Evolutionary conservation across 2,888 invertebrate genomes (phyloP).

Genomic region (Labia minor): DNA sequence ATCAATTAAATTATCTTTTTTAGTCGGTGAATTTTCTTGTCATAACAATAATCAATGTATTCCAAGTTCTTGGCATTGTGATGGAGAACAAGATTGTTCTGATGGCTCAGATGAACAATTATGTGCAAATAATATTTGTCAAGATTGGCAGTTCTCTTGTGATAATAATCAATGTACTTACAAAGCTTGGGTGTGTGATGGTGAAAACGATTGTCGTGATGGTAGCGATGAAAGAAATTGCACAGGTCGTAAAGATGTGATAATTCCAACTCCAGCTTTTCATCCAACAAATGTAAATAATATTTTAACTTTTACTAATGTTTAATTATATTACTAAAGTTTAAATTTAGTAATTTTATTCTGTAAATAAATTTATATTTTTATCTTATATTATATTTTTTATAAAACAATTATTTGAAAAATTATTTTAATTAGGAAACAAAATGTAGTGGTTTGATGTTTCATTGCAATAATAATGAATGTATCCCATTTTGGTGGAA

Average conservation of each 20-base stretch:
- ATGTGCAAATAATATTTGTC: slow-evolving; percentile 33
- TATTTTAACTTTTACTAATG: slow-evolving; percentile 14
- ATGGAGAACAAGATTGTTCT: slow-evolving; percentile 40
- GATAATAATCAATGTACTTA: slow-evolving; percentile 40
- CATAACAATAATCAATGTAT: slow-evolving; percentile 30
- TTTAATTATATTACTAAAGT: not conserved
- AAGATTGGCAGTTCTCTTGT: slow-evolving; percentile 33
- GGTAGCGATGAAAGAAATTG: slow-evolving; percentile 63
- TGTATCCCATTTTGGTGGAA: slow-evolving; percentile 42
- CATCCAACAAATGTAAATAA: slow-evolving; percentile 31
- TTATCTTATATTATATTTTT: too few relatives aligned
- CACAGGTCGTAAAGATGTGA: slow-evolving; percentile 35
- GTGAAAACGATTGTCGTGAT: slow-evolving; percentile 65
- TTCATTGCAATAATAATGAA: slow-evolving; percentile 55
- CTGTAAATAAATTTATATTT: too few relatives aligned
- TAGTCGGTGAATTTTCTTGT: slow-evolving; percentile 34
- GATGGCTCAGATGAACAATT: slow-evolving; percentile 39
- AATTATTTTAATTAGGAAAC: too few relatives aligned
- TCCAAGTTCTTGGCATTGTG: slow-evolving; percentile 40
- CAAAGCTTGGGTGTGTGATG: slow-evolving; percentile 61
- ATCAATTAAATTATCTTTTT: not conserved
- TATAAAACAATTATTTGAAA: too few relatives aligned
- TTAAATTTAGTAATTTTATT: not conserved
- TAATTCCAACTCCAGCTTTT: slow-evolving; percentile 37
- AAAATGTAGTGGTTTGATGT: slow-evolving; percentile 66